Evolutionary conservation across 2,113 vertebrate species (phyloP).

Genomic region (Entelurus aequoreus): DNA sequence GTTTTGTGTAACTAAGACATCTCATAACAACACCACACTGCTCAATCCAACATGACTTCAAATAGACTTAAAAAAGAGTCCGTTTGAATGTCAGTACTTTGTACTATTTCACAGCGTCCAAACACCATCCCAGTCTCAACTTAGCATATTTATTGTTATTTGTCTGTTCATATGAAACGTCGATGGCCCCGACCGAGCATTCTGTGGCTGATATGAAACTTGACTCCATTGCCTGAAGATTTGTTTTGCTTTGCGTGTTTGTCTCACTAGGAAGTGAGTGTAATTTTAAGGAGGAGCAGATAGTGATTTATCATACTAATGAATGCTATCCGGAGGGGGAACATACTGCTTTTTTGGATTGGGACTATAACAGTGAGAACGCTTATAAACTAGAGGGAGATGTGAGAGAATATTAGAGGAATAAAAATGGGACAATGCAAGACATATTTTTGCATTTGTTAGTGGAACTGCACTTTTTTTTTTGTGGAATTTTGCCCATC

Average conservation of each 20-base stretch:
- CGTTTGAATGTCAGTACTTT: too few species aligned
- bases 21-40: too few species aligned
- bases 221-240: slow-evolving; percentile 31
- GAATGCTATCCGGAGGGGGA: slow-evolving; percentile 46
- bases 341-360: slow-evolving; percentile 23
- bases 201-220: slow-evolving; percentile 3
- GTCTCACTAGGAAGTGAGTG: slow-evolving; percentile 45
- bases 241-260: slow-evolving; percentile 26
- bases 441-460: slow-evolving; percentile 2
- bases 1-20: too few species aligned
- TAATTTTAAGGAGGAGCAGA: slow-evolving; percentile 44
- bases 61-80: too few species aligned
- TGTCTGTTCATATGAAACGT: neutral
- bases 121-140: too few species aligned
- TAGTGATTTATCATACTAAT: slow-evolving; percentile 64
- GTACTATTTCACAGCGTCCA: too few species aligned
- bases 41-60: too few species aligned
- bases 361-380: slow-evolving; percentile 7
- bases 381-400: slow-evolving; percentile 10
- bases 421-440: slow-evolving; percentile 6
- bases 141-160: neutral
- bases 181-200: neutral
- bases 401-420: slow-evolving; percentile 9
- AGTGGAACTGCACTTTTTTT: too few species aligned
- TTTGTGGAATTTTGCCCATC: too few species aligned